Percentiles rank a stretch among this genome's conserved stretches.
Conservation (phyloP, 2,797 vertebrate genomes). For the Coregonus sp. region DNA sequence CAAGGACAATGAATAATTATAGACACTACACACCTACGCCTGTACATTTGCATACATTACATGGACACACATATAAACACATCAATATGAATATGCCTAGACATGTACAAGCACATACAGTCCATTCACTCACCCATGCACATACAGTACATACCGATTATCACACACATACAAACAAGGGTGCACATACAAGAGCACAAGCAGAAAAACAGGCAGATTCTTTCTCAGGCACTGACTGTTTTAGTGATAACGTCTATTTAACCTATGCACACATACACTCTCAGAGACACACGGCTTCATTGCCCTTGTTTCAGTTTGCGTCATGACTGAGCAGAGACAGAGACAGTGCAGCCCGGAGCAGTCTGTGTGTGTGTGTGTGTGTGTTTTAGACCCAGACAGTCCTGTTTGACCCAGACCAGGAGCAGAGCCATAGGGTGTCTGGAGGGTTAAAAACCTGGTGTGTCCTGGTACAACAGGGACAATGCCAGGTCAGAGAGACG, state of each 20-base stretch:
- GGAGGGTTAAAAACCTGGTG: conserved; percentile 43
- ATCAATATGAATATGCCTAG: conserved; percentile 34
- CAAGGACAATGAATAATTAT: neutral
- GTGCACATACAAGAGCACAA: conserved; percentile 21
- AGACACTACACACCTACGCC: conserved; percentile 12
- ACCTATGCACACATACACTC: conserved; percentile 11
- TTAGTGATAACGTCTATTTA: neutral
- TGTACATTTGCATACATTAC: conserved; percentile 47
- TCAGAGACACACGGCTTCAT: neutral
- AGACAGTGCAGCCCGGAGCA: neutral
- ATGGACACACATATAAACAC: conserved; percentile 44
- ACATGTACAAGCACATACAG: neutral
- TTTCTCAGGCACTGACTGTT: neutral
- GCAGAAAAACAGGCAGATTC: conserved; percentile 16
- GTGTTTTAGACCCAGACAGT: conserved; percentile 21
- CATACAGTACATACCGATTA: neutral
- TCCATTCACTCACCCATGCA: neutral
- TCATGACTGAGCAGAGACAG: neutral
- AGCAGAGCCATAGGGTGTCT: conserved; percentile 51
- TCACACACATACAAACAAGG: conserved; percentile 30
- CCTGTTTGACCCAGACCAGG: conserved; percentile 38
- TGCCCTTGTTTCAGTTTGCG: neutral
- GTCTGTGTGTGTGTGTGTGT: neutral
- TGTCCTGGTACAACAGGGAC: conserved; percentile 32
- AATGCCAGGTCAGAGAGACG: conserved; percentile 28